phyloP scores from a whole-genome alignment of 1,140 invertebrate species.

The Drosophila leontia region DNA sequence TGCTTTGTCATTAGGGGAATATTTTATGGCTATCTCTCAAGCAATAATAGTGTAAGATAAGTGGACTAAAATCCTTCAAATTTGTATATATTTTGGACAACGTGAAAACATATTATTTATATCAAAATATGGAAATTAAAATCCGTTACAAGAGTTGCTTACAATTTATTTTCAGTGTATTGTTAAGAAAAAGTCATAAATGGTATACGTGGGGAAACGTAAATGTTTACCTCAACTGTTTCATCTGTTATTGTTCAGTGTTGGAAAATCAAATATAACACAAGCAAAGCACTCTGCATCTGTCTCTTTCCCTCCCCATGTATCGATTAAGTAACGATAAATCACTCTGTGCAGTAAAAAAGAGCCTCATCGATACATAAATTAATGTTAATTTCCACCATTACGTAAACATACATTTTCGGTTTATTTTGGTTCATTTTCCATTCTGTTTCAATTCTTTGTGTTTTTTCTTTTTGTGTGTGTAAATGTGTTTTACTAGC shows the following conservation, averaged over 20 bases:
- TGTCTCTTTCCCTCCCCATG: slow-evolving; percentile 4
- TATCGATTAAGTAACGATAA: slow-evolving; percentile 42
- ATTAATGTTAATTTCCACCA: slow-evolving; percentile 49
- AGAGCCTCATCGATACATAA: slow-evolving; percentile 39
- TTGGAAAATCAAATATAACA: slow-evolving; percentile 7
- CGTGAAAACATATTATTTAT: too few relatives aligned
- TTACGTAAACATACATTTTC: slow-evolving; percentile 41
- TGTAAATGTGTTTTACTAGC: slow-evolving; percentile 52
- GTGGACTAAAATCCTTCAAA: too few relatives aligned
- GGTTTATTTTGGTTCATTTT: slow-evolving; percentile 44
- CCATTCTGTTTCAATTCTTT: slow-evolving; percentile 27
- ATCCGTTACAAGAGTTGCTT: neutral
- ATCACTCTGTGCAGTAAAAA: slow-evolving; percentile 25
- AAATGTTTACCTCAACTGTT: slow-evolving; percentile 11
- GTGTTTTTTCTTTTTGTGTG: slow-evolving; percentile 28
- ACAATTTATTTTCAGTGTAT: neutral
- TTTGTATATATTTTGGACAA: too few relatives aligned
- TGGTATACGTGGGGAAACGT: neutral
- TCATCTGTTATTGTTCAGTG: slow-evolving; percentile 21
- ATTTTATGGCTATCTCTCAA: too few relatives aligned
- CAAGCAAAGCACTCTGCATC: neutral
- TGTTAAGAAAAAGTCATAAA: neutral
- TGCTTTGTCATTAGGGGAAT: neutral
- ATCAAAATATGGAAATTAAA: too few relatives aligned
- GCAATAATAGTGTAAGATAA: too few relatives aligned